Conservation (phyloP, 2,888 invertebrate genomes). For the Pterostichus madidus region DNA sequence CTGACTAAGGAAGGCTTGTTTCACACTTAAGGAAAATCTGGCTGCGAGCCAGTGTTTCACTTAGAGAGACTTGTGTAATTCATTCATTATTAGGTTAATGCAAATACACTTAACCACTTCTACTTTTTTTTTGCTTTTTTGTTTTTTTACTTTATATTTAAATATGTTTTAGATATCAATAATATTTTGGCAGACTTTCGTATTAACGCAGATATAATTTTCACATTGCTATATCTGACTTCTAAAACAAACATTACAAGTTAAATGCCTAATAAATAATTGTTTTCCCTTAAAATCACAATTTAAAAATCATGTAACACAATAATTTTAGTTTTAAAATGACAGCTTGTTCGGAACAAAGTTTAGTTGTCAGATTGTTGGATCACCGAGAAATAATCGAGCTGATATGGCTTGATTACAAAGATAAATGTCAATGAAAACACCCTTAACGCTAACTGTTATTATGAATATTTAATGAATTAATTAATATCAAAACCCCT, state of each 20-base stretch:
- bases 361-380: conserved; percentile 54
- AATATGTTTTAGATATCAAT: conserved; percentile 67
- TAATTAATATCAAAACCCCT: conserved; percentile 64
- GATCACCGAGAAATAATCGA: conserved; percentile 59
- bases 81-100: conserved; percentile 61
- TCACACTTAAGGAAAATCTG: conserved; percentile 64
- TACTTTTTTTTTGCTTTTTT: conserved; percentile 61
- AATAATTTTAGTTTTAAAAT: conserved; percentile 55
- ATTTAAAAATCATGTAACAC: conserved; percentile 52
- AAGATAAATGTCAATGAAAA: conserved; percentile 64
- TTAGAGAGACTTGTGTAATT: conserved; percentile 66
- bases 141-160: conserved; percentile 62
- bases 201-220: conserved; percentile 66
- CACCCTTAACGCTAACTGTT: conserved; percentile 66
- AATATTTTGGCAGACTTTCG: conserved; percentile 66
- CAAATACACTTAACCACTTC: conserved; percentile 63
- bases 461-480: conserved; percentile 63
- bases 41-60: conserved; percentile 55
- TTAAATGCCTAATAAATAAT: conserved; percentile 55
- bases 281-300: conserved; percentile 63
- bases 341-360: conserved; percentile 58
- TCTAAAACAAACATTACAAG: conserved; percentile 63
- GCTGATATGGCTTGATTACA: conserved; percentile 66
- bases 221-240: conserved; percentile 62
- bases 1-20: conserved; percentile 66